Conservation (phyloP, 2,797 vertebrate genomes). For the Epinephelus coioides region DNA sequence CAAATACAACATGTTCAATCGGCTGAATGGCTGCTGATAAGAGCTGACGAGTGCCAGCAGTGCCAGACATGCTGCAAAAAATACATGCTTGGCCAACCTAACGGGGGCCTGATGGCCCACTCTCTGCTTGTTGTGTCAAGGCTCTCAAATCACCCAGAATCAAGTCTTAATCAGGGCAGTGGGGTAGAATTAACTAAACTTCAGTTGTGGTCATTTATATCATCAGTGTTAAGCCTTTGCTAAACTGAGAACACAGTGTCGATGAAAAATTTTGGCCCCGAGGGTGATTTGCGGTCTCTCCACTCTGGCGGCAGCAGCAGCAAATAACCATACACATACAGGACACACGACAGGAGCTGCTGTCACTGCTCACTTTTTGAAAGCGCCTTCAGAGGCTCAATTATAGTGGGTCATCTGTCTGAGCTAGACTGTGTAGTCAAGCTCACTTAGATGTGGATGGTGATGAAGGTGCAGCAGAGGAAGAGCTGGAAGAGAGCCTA, state of each 20-base stretch:
- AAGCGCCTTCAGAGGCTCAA: slow-evolving; percentile 24
- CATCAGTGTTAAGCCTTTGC: background rate
- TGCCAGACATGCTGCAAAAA: slow-evolving; percentile 11
- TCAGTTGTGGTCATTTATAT: background rate
- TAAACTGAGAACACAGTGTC: background rate
- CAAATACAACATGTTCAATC: slow-evolving; percentile 19
- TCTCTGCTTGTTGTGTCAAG: slow-evolving; percentile 6
- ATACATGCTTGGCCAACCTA: slow-evolving; percentile 23
- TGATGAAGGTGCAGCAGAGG: slow-evolving; percentile 35
- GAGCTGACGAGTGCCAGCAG: background rate
- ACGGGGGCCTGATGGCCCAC: background rate
- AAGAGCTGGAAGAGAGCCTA: slow-evolving; percentile 43
- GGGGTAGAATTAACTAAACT: slow-evolving; percentile 1
- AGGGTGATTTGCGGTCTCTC: background rate
- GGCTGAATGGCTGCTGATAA: slow-evolving; percentile 39
- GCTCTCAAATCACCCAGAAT: background rate
- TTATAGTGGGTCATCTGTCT: slow-evolving; percentile 37
- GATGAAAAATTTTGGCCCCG: too few relatives aligned
- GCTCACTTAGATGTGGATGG: slow-evolving; percentile 38
- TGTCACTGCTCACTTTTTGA: slow-evolving; percentile 13
- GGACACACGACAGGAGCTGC: background rate
- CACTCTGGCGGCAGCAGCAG: background rate
- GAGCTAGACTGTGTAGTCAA: slow-evolving; percentile 20
- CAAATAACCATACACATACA: background rate
- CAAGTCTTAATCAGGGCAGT: background rate